Evolutionary conservation across 30 jellyfish, hydroid and myxozoan species (phyloP), one percentile per base, ranked within the genome.

Genomic region (Pseudorhiza aurosa): DNA sequence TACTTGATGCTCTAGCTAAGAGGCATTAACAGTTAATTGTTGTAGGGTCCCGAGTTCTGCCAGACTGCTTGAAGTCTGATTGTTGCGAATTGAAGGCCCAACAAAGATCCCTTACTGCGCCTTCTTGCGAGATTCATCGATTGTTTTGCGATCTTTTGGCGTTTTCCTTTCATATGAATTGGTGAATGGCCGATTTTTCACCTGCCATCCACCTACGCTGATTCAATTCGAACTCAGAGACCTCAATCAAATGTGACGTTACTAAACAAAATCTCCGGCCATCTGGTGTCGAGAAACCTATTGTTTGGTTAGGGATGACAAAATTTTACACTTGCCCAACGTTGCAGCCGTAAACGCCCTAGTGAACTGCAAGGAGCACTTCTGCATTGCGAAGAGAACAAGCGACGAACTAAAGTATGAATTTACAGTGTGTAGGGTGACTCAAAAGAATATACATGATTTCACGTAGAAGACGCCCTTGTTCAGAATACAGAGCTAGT

Each of bases 401-500:
- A n/a, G n/a, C n/a, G n/a, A n/a, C n/a, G n/a, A n/a, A n/a, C n/a
- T n/a, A n/a, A n/a, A 22, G 53, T 5, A 33, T 22, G 77, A 33
- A 14, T 32, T n/a, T n/a, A n/a, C n/a, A n/a, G 58, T 64, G 58
- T 64, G 21, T 64, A n/a, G n/a, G 4, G 4, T 53, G 67, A 21
- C 36, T 5, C 24, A 53, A 53, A 33, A 18, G 24, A 36, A 53
- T 49, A 68, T 62, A 59, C 74, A 77, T 77, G 89, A 77, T 77
- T 51, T 82, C 89, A 30, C 31, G 89, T 19, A 59, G 77, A 46
- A 49, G 89, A 30, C 75, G 89, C 33, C 89, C 89, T 9, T 72
- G 42, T 10, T 77, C 89, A 18, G 89, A 77, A 49, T 77, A 77
- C 89, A 60, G 89, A 77, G 89, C 89, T n/a, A 77, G 89, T 63